phyloP scores from a whole-genome alignment of 2,113 vertebrate genomes.

The Leptobrachium ailaonicum region DNA sequence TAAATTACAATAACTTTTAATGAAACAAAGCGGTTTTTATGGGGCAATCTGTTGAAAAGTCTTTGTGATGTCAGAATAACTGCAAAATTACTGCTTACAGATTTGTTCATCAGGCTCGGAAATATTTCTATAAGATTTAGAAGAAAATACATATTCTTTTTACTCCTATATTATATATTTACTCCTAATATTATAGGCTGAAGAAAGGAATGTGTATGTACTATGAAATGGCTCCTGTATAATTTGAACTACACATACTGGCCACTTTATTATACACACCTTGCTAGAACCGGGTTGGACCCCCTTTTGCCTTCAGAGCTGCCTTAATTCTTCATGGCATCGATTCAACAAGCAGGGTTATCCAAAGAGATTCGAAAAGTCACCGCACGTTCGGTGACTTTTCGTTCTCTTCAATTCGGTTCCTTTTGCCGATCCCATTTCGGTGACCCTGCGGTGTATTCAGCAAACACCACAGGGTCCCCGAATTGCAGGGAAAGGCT shows the following conservation, averaged over 20 bases:
- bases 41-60: slow-evolving; percentile 38
- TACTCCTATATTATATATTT: background rate
- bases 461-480: too few species aligned
- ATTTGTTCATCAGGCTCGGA: slow-evolving; percentile 3
- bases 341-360: too few species aligned
- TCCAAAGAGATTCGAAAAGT: too few species aligned
- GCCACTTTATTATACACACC: too few species aligned
- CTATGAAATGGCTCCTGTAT: slow-evolving; percentile 12
- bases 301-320: too few species aligned
- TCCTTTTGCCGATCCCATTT: too few species aligned
- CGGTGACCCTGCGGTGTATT: too few species aligned
- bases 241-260: background rate
- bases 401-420: too few species aligned
- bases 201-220: background rate
- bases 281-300: too few species aligned
- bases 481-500: too few species aligned
- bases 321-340: too few species aligned
- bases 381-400: too few species aligned
- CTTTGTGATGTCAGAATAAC: slow-evolving; percentile 22
- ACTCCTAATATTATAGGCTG: background rate
- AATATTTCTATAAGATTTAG: slow-evolving; percentile 4
- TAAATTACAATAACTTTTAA: slow-evolving; percentile 22
- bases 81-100: background rate
- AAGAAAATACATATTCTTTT: background rate
- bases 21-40: slow-evolving; percentile 25